Evolutionary conservation across 2,113 vertebrate genomes (phyloP), one percentile per base, ranked within the genome.

Genomic region (Psittacara wagleri): DNA sequence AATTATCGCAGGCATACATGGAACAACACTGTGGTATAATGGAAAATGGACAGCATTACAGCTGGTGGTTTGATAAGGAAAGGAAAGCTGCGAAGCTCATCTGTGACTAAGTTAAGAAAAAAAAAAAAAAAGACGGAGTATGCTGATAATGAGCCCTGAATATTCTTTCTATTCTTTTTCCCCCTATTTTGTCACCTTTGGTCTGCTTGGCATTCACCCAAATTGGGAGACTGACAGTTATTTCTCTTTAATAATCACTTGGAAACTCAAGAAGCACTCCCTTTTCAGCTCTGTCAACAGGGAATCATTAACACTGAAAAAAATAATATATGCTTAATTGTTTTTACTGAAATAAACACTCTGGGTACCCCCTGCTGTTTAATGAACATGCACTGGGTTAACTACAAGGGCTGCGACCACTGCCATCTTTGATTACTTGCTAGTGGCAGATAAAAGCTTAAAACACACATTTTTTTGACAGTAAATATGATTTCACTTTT

Each of bases 321-420:
- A 41, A 96, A 82, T 80, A 83, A 66, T 91, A 91, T 94, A 82
- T 64, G 77, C 84, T 95, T 96, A 95, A 96, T 91, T 96, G 95
- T 97, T 97, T 97, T 91, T 95, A 95, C 89, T 91, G 96, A 94
- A 96, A 97, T 97, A 96, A 96, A 96, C 69, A 95, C 88, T 91
- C 78, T n/a, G 57, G 49, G 46, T 84, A 92, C 83, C 95, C 88
- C 97, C 92, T 90, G 91, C 90, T 0, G 27, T 92, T 97, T 96
- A 97, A 96, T 82, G 84, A 96, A 95, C 88, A 67, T 27, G 49
- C 31, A 51, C 76, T 52, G 63, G 89, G 86, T 95, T 95, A 96
- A 94, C 80, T 57, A 69, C 90, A 59, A 72, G 46, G 57, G 66
- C 61, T 81, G 67, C 70, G 70, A 69, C 85, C 72, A 46, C 59